These are phyloP conservation scores for Salvelinus sp. DNA, from an alignment of 2,113 vertebrate genomes.

Conservation along the genomic window DNA sequence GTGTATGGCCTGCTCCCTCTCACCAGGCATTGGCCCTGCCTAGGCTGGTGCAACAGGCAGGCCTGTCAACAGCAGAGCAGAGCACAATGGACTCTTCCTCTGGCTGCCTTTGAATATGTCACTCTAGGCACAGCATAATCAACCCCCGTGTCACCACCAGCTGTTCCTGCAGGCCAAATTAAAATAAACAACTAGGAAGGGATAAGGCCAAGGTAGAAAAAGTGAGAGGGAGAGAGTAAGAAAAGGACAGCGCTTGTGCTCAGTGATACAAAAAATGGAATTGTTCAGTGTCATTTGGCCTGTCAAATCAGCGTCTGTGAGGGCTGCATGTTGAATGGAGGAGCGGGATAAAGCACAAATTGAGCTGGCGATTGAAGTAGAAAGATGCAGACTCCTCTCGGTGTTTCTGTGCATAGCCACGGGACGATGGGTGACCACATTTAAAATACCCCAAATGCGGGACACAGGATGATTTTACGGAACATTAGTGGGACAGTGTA, in stretches of 20 bases:
- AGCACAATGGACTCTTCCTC: slow-evolving; percentile 58
- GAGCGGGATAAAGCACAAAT: neutral
- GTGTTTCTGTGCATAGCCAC: neutral
- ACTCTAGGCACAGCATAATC: slow-evolving; percentile 73
- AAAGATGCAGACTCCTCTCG: neutral
- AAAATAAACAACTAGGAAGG: slow-evolving; percentile 67
- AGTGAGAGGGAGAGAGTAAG: slow-evolving; percentile 38
- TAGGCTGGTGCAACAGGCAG: slow-evolving; percentile 74
- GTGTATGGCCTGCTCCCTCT: slow-evolving; percentile 37
- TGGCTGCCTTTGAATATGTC: slow-evolving; percentile 61
- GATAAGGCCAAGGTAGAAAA: slow-evolving; percentile 23
- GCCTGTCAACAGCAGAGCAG: slow-evolving; percentile 75
- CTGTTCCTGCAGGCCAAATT: slow-evolving; percentile 68
- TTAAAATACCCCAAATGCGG: too few relatives aligned
- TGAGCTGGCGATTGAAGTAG: neutral
- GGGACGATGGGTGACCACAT: neutral
- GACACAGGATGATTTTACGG: too few relatives aligned
- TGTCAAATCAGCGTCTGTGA: slow-evolving; percentile 56
- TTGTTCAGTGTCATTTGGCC: slow-evolving; percentile 57
- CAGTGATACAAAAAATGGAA: slow-evolving; percentile 52
- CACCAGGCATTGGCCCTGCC: slow-evolving; percentile 47
- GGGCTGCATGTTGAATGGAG: neutral
- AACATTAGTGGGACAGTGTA: too few relatives aligned
- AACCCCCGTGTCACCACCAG: slow-evolving; percentile 76
- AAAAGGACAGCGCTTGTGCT: slow-evolving; percentile 42